Evolutionary conservation across 2,113 vertebrate genomes (phyloP), one percentile per base, ranked within the genome.

Genomic region (Henicopernis longicauda): DNA sequence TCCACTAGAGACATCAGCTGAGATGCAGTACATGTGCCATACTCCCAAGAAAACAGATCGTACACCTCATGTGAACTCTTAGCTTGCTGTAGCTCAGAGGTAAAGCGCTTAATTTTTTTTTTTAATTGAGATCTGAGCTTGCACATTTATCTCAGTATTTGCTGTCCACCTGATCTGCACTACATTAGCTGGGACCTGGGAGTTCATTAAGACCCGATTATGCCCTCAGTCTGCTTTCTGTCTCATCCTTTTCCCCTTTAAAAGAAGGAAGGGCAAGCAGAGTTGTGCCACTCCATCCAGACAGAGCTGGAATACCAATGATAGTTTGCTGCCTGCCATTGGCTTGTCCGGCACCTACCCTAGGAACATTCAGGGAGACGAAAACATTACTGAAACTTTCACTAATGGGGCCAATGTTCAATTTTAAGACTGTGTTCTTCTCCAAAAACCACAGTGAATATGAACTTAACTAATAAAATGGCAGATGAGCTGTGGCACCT

Each of bases 1-100:
- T n/a, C 17, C 22, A 6, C 18, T 15, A n/a, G 22, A 63, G 26
- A 16, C 21, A 72, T 58, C 21, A 42, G 45, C 50, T 66, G 50
- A 45, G 50, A 54, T 22, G 17, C 29, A 72, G 12, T 0, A 6
- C 50, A 59, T 18, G 16, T 38, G 17, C 7, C 1, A 0, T 16
- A 34, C 63, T 54, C 57, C 15, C 62, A 90, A 52, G 62, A 63
- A 57, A 36, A 47, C 6, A 55, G n/a, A 79, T 13, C 26, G 17
- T 15, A 23, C 29, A 19, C 5, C 25, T 66, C 72, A 12, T 2
- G 6, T 8, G 63, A 86, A 45, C 36, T 26, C 62, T 23, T 13
- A 11, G 42, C 20, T 70, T 58, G n/a, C 13, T 36, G 50, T 25
- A 70, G 34, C 18, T 82, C 44, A 76, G 6, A 80, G 32, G 36